These are phyloP conservation scores for Myzus persicae DNA, from an alignment of 1,140 invertebrate species.

Conservation along the genomic window DNA sequence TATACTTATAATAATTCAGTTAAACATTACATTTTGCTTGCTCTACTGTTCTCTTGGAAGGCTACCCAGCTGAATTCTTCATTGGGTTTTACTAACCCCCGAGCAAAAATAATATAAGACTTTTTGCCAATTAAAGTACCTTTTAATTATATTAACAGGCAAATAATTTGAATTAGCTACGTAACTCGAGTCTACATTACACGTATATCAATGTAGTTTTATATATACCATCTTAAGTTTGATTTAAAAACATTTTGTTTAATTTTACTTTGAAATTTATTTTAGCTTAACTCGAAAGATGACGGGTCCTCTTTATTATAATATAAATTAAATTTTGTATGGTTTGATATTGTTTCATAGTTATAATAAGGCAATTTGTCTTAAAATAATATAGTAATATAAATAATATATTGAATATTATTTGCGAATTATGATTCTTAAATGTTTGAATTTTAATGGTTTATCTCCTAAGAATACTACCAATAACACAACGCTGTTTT, in stretches of 20 bases:
- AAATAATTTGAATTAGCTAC: constrained; percentile 20
- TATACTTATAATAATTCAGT: neutral
- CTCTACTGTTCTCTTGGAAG: neutral
- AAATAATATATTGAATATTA: neutral
- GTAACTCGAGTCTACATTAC: neutral
- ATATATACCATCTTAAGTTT: neutral
- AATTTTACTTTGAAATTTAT: constrained; percentile 3
- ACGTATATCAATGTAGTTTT: neutral
- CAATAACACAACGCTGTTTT: no score
- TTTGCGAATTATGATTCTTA: neutral
- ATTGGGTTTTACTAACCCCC: neutral
- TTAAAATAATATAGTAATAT: neutral
- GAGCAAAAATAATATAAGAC: neutral
- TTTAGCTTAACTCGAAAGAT: neutral
- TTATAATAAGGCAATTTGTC: neutral
- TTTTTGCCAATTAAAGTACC: constrained; percentile 9
- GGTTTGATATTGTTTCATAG: neutral
- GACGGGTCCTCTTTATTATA: neutral
- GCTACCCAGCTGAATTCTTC: neutral
- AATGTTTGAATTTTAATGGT: neutral
- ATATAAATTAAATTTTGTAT: constrained; percentile 6
- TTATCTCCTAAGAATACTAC: neutral
- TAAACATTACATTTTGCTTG: neutral
- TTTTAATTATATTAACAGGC: neutral
- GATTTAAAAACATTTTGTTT: neutral